phyloP scores from a whole-genome alignment of 2,113 vertebrate genomes.

The Anoura caudifer region DNA sequence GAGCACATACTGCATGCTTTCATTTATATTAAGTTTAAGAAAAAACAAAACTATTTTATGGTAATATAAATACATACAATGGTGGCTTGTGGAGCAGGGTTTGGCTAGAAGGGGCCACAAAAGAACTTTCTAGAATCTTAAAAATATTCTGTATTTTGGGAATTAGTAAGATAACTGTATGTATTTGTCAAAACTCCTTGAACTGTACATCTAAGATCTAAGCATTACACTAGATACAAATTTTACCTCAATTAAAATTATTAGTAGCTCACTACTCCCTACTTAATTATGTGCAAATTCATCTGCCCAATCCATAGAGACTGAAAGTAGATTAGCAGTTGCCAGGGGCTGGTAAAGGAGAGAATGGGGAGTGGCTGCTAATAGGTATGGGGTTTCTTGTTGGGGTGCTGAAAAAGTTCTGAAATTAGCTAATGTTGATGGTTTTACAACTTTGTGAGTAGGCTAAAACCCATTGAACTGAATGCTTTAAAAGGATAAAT shows the following conservation, averaged over 20 bases:
- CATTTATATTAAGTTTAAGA: not conserved
- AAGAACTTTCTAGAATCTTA: not conserved
- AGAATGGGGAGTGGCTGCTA: not conserved
- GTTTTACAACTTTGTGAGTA: not conserved
- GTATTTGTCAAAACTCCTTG: not conserved
- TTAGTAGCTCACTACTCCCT: not conserved
- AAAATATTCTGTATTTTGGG: not conserved
- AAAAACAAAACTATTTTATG: not conserved
- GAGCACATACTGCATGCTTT: not conserved
- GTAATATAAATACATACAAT: not conserved
- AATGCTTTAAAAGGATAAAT: not conserved
- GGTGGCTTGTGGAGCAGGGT: not conserved
- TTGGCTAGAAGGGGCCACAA: not conserved
- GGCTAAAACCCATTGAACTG: not conserved
- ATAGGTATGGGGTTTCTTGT: not conserved
- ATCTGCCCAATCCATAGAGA: not conserved
- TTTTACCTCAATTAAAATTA: slow-evolving; percentile 34
- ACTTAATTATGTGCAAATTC: slow-evolving; percentile 29
- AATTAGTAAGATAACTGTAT: not conserved
- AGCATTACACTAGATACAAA: not conserved
- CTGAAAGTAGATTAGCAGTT: not conserved
- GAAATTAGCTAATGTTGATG: not conserved
- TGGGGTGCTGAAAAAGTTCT: not conserved
- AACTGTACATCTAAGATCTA: not conserved
- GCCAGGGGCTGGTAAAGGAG: not conserved